Conservation (phyloP, 2,888 invertebrate genomes). For the Gerris lacustris region DNA sequence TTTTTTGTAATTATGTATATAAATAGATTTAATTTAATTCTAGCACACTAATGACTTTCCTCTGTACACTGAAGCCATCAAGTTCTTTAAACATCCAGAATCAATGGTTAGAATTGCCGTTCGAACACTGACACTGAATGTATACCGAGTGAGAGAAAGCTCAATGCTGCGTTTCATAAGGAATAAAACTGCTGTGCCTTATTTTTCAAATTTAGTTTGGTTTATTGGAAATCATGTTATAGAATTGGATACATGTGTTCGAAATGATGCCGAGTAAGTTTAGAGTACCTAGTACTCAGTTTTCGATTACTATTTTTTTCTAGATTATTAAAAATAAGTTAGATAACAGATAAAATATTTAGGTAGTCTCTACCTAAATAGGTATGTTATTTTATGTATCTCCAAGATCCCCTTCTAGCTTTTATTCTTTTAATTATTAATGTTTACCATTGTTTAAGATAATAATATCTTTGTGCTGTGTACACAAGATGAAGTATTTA, state of each 20-base stretch:
- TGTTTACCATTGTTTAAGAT: too few relatives aligned
- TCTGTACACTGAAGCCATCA: slow-evolving; percentile 95
- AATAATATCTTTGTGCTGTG: too few relatives aligned
- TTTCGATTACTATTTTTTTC: too few relatives aligned
- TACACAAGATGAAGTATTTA: too few relatives aligned
- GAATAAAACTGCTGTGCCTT: slow-evolving; percentile 93
- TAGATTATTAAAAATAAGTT: too few relatives aligned
- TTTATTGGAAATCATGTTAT: slow-evolving; percentile 96
- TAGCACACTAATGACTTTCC: slow-evolving; percentile 98
- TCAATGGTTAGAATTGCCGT: slow-evolving; percentile 99
- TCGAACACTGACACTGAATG: slow-evolving; percentile 90
- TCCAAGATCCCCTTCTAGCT: too few relatives aligned
- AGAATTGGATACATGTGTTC: slow-evolving; percentile 85
- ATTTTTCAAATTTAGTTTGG: slow-evolving; percentile 97
- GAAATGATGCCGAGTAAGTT: slow-evolving; percentile 89
- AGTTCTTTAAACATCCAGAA: slow-evolving; percentile 97
- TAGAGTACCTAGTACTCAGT: not conserved
- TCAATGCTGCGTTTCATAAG: slow-evolving; percentile 92
- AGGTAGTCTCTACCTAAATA: too few relatives aligned
- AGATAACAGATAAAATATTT: too few relatives aligned
- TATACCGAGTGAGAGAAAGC: slow-evolving; percentile 84
- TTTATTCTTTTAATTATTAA: too few relatives aligned
- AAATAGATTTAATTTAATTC: slow-evolving; percentile 27
- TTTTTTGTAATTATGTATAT: too few relatives aligned
- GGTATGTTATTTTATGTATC: too few relatives aligned